Evolutionary conservation across 1,140 invertebrate genomes (phyloP).

Genomic region (Stegodyphus dumicola): DNA sequence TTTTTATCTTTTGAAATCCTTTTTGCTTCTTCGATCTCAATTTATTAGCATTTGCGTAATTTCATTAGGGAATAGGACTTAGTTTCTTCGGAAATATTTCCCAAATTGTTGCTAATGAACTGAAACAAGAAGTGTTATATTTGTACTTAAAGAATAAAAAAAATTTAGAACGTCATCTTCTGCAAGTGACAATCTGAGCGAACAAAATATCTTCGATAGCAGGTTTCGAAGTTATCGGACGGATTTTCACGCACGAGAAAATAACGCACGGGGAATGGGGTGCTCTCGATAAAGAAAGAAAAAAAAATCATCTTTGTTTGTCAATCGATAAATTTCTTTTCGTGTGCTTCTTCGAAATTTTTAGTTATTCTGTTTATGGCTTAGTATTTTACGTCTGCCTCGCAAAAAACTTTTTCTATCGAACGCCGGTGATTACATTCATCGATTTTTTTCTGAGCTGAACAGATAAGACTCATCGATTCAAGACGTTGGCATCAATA

Average conservation of each 20-base stretch:
- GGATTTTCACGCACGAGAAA: slow-evolving; percentile 30
- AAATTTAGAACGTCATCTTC: neutral
- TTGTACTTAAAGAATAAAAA: too few relatives aligned
- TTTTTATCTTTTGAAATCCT: too few relatives aligned
- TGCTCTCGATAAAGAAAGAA: slow-evolving; percentile 2
- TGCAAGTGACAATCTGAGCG: neutral
- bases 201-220: neutral
- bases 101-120: too few relatives aligned
- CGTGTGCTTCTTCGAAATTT: neutral
- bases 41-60: too few relatives aligned
- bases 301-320: slow-evolving; percentile 30
- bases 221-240: slow-evolving; percentile 12
- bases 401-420: slow-evolving; percentile 33
- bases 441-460: slow-evolving; percentile 27
- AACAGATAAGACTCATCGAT: slow-evolving; percentile 46
- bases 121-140: too few relatives aligned
- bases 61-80: too few relatives aligned
- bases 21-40: too few relatives aligned
- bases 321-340: slow-evolving; percentile 37
- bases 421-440: slow-evolving; percentile 33
- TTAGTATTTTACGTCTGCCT: slow-evolving; percentile 4
- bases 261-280: slow-evolving; percentile 1
- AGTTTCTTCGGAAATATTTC: too few relatives aligned
- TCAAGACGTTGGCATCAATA: slow-evolving; percentile 19
- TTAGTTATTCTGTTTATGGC: slow-evolving; percentile 9